A percentile compares a stretch with the other conserved stretches of the same genome.
Conservation (phyloP, 2,888 invertebrate genomes). For the Drosophila macrospina region DNA sequence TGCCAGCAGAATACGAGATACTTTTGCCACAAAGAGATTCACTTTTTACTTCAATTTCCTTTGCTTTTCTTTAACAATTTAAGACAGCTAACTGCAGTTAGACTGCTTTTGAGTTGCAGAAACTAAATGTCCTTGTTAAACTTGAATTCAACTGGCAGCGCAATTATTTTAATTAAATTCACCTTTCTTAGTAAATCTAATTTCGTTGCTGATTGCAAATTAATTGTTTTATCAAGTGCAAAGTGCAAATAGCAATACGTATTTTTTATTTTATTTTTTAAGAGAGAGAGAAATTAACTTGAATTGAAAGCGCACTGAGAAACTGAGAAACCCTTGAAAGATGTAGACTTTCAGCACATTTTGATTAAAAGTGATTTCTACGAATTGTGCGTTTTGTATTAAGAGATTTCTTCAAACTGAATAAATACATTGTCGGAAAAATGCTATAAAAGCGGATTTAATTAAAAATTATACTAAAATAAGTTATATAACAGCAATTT, state of each 20-base stretch:
- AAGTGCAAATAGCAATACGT: neutral
- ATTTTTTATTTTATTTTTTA: constrained; percentile 3
- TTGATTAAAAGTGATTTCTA: neutral
- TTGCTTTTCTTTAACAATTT: too few relatives aligned
- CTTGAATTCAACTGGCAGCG: neutral
- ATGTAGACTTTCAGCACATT: neutral
- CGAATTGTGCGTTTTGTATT: neutral
- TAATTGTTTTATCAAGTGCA: constrained; percentile 12
- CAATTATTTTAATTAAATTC: constrained; percentile 4
- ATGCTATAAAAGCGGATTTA: too few relatives aligned
- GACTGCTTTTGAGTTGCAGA: too few relatives aligned
- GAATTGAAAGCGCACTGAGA: neutral
- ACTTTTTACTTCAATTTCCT: too few relatives aligned
- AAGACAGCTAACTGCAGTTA: too few relatives aligned
- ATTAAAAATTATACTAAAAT: too few relatives aligned
- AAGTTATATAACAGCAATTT: too few relatives aligned
- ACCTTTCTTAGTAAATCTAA: constrained; percentile 6
- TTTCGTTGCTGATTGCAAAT: constrained; percentile 6
- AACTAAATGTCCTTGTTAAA: neutral
- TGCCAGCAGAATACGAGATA: constrained; percentile 6
- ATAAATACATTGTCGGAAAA: neutral
- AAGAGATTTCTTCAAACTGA: neutral
- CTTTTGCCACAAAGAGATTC: neutral
- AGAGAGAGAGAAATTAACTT: neutral
- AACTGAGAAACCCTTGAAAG: neutral